Evolutionary conservation across 1,140 invertebrate genomes (phyloP).

Genomic region (Drosophila sulfurigaster): DNA sequence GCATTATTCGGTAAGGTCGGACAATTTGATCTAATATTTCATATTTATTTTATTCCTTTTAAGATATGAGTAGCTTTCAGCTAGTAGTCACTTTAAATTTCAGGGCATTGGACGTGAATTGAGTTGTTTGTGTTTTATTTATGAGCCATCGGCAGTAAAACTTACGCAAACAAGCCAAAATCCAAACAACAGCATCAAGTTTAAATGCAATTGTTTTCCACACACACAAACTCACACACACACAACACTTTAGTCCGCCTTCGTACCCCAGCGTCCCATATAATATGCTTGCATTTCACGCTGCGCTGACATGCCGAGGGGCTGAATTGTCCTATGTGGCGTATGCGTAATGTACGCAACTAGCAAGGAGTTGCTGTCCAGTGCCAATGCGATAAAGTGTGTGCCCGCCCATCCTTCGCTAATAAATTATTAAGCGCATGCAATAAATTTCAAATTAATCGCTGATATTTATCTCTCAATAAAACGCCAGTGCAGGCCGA

Average conservation of each 20-base stretch:
- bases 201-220: conserved; percentile 78
- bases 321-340: conserved; percentile 61
- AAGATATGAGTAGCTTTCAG: too few relatives aligned
- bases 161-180: conserved; percentile 60
- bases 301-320: conserved; percentile 50
- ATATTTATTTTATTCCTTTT: too few relatives aligned
- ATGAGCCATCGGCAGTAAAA: conserved; percentile 59
- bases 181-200: conserved; percentile 78
- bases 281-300: conserved; percentile 22
- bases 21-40: too few relatives aligned
- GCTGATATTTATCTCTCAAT: conserved; percentile 82
- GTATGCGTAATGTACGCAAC: conserved; percentile 64
- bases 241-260: too few relatives aligned
- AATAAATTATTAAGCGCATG: conserved; percentile 82
- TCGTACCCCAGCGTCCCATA: neutral
- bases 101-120: conserved; percentile 47
- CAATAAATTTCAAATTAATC: conserved; percentile 84
- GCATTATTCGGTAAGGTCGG: too few relatives aligned
- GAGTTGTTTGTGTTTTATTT: conserved; percentile 78
- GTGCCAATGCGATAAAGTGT: conserved; percentile 22
- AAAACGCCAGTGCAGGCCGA: conserved; percentile 33
- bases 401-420: conserved; percentile 48
- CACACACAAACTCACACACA: neutral
- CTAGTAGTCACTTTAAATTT: neutral
- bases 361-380: conserved; percentile 35